Base-by-base conservation (phyloP, 2,797 vertebrate species). In the Champsocephalus esox region DNA sequence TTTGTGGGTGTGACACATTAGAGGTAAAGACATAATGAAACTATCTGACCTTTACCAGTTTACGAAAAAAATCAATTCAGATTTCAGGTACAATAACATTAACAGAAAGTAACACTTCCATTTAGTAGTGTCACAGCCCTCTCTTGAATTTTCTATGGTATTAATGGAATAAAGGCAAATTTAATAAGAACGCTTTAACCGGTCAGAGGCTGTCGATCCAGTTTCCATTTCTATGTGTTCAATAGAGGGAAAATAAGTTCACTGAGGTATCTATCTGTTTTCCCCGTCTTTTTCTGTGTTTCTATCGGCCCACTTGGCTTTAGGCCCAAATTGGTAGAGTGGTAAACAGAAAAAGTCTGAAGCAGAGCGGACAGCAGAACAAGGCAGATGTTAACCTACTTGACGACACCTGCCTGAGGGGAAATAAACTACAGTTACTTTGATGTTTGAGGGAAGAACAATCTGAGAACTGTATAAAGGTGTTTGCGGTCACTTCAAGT, bases 341-440 rank as follows among this genome's bases (percentile, higher is more conserved):
- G 16, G 38, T 67, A 67, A 70, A 66, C 44, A 66, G n/a, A 49
- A 63, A 62, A 60, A 21, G 54, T 75, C 57, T 7, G 61, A 48
- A 24, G 51, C 61, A 72, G 59, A 70, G 45, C 28, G 45, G 57
- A 77, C 0, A 52, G 49, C 24, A 51, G 46, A 73, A 73, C 66
- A 63, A 83, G 78, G 82, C 66, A 76, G 66, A 66, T 68, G 78
- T 81, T 80, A 77, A 82, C 58, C 74, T 75, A 75, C 52, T 58
- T 69, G 68, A 73, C 12, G 21, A 77, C 73, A 70, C 44, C 21
- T 56, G 68, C 45, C 72, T n/a, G 34, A 61, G 43, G 54, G 45
- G 21, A 69, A 66, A 78, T 12, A 46, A n/a, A 65, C 13, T 46
- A 58, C 13, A 46, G 1, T n/a, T 34, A 57, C 17, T 48, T 1